Evolutionary conservation across 2,113 vertebrate species (phyloP), one percentile per base, ranked within the genome.

Genomic region (Rhegmatorhina hoffmannsi): DNA sequence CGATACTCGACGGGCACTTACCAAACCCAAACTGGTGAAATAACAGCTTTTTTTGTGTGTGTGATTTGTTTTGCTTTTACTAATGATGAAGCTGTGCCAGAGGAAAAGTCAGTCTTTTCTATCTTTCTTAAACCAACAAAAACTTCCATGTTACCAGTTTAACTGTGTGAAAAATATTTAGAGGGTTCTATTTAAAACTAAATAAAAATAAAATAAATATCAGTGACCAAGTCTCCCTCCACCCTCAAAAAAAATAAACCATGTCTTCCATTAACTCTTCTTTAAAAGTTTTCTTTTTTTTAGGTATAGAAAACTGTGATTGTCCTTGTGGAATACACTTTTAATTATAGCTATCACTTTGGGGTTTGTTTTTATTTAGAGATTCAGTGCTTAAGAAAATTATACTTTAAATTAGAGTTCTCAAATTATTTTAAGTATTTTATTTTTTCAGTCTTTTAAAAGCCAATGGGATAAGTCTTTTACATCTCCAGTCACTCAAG

Each of bases 1-100:
- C 93, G 85, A 93, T 69, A 73, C 70, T 60, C 88, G 93, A 95
- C 59, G 93, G 93, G 87, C 94, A 76, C 78, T 89, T 91, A 80
- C 46, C 36, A 52, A 74, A 88, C 46, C 70, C 85, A 95, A 86
- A 84, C 91, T 95, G 76, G 58, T 89, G 72, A 96, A 95, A 69
- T 79, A 89, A 88, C 31, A 86, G 58, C 24, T 43, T 85, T 91
- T 85, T 91, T 87, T 73, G 89, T 44, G n/a, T 2, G 3, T 2
- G 3, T 34, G 40, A 20, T 87, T 49, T 55, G n/a, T 49, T 96
- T 92, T 88, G 55, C 24, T 92, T 93, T 84, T 74, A 63, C 46
- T 63, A 74, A 60, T 0, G 33, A 73, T 36, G 78, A 87, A 93
- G 70, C 66, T 82, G 19, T 79, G 58, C 64, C 62, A 92, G 77